Percentiles rank a stretch among this genome's conserved stretches.
phyloP scores from a whole-genome alignment of 2,888 invertebrate genomes.

The Amblyteles armatorius region DNA sequence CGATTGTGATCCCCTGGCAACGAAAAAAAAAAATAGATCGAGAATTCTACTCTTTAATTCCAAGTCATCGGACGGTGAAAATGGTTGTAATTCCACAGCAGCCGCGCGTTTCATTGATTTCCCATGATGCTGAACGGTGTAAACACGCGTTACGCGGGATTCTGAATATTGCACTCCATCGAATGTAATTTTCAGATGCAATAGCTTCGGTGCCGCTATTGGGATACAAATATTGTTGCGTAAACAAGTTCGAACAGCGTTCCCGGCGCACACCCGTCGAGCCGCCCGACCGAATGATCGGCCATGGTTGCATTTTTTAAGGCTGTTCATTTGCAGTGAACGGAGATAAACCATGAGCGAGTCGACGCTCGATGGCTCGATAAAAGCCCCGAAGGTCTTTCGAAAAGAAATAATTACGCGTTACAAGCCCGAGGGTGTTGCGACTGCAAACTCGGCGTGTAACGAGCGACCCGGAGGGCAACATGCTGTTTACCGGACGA shows the following conservation, averaged over 20 bases:
- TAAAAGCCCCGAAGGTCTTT: conserved; percentile 5
- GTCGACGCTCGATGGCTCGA: not conserved
- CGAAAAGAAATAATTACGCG: conserved; percentile 9
- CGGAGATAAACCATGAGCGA: not conserved
- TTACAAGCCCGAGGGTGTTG: not conserved
- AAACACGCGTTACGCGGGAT: conserved; percentile 21
- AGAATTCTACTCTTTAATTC: conserved; percentile 1
- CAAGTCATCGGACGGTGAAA: conserved; percentile 25
- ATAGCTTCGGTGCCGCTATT: conserved; percentile 4
- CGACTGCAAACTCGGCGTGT: not conserved
- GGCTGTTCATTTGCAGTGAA: conserved; percentile 31
- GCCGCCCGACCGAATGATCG: not conserved
- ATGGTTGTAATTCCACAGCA: conserved; percentile 14
- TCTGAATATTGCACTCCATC: conserved; percentile 32
- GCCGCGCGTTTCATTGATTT: conserved; percentile 54
- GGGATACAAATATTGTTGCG: conserved; percentile 19
- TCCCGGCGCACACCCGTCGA: conserved; percentile 12
- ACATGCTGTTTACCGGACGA: not conserved
- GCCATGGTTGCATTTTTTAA: not conserved
- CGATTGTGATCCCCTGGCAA: not conserved
- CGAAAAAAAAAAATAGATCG: not conserved
- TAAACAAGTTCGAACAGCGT: conserved; percentile 32
- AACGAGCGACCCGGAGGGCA: not conserved
- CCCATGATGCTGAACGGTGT: conserved; percentile 50
- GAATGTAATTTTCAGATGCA: not conserved